Conservation (phyloP, 2,113 vertebrate genomes). For the Labeo catla region DNA sequence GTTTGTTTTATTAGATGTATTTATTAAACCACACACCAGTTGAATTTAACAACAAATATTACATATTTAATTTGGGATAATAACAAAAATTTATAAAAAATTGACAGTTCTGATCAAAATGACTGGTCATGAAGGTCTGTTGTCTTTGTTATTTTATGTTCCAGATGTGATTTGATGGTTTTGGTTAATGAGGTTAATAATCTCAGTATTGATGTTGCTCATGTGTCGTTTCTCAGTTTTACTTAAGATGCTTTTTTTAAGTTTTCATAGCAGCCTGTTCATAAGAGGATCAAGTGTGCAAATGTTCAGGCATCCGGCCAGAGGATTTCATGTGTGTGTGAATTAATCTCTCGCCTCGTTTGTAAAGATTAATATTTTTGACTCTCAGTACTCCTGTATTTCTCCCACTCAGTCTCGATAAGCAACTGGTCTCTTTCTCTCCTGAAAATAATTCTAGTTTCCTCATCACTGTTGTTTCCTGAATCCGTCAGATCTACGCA, state of each 20-base stretch:
- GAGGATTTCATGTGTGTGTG: constrained; percentile 58
- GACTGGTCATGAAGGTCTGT: not conserved
- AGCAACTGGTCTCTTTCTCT: constrained; percentile 9
- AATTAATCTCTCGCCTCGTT: constrained; percentile 44
- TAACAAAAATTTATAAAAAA: not conserved
- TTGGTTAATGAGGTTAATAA: not conserved
- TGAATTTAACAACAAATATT: not conserved
- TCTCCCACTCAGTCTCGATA: not conserved
- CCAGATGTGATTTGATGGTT: not conserved
- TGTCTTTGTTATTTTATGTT: not conserved
- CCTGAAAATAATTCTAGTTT: not conserved
- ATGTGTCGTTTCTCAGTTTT: constrained; percentile 53
- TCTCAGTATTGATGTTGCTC: not conserved
- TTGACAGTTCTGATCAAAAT: not conserved
- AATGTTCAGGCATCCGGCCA: constrained; percentile 63
- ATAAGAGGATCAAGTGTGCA: constrained; percentile 67
- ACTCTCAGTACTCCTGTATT: constrained; percentile 34
- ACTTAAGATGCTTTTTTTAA: constrained; percentile 53
- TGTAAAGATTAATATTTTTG: constrained; percentile 47
- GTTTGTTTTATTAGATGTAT: not conserved
- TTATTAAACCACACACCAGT: not conserved
- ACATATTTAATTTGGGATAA: not conserved
- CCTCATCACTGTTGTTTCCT: not conserved
- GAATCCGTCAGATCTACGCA: not conserved
- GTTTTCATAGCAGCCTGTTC: not conserved